A percentile compares a stretch with the other conserved stretches of the same genome.
These are phyloP conservation scores for Sicus ferrugineus DNA, from an alignment of 2,888 invertebrate genomes.

Conservation along the genomic window DNA sequence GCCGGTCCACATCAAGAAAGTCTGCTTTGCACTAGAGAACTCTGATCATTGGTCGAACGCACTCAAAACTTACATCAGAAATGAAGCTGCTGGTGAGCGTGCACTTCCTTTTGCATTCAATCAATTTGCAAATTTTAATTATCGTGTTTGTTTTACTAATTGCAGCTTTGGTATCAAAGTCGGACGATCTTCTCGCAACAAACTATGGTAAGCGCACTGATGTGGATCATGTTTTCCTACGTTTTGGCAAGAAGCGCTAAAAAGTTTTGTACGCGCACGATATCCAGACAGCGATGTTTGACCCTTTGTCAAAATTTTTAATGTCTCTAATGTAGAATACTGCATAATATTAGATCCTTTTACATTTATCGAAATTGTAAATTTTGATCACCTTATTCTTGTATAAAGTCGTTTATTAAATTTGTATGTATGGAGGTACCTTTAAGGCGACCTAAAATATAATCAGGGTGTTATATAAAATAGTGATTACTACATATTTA, in stretches of 20 bases:
- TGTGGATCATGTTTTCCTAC: conserved; percentile 88
- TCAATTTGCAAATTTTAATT: not conserved
- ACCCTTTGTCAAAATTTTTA: too few species aligned
- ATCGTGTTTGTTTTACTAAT: conserved; percentile 18
- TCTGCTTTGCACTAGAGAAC: conserved; percentile 68
- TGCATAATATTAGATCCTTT: too few species aligned
- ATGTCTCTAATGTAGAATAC: too few species aligned
- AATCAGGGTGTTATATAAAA: too few species aligned
- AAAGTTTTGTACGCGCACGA: too few species aligned
- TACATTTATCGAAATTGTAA: too few species aligned
- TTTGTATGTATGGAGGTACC: too few species aligned
- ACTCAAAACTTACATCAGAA: conserved; percentile 62
- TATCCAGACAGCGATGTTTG: too few species aligned
- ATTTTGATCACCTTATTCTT: too few species aligned
- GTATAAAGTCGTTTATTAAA: too few species aligned
- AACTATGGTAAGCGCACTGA: conserved; percentile 84
- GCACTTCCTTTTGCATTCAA: not conserved
- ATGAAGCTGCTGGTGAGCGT: conserved; percentile 62
- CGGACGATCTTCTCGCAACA: conserved; percentile 57
- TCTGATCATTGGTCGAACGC: conserved; percentile 61
- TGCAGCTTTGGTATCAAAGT: conserved; percentile 59
- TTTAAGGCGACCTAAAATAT: too few species aligned
- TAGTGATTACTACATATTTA: too few species aligned
- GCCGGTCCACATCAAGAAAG: conserved; percentile 68
- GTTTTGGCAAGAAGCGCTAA: conserved; percentile 85